Evolutionary conservation across 2,113 vertebrate species (phyloP), one percentile per base, ranked within the genome.

Genomic region (Okapia johnstoni): DNA sequence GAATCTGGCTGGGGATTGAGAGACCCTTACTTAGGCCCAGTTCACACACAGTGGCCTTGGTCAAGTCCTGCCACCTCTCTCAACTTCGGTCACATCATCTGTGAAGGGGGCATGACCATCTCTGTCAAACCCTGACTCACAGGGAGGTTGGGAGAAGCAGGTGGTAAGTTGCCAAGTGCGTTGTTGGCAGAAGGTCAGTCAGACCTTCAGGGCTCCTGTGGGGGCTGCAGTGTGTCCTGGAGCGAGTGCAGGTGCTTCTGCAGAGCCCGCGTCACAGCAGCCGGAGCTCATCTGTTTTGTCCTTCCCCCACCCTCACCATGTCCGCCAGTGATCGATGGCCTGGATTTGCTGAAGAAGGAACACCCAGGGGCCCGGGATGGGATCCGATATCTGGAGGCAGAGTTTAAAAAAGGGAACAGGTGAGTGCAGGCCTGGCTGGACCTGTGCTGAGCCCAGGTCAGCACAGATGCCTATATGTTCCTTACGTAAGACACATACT

Each of bases 401-500:
- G 99, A 99, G 89, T 99, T 99, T 96, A 99, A 99, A 61, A 99
- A 99, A 98, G 99, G 99, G 98, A 99, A 99, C 99, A 99, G 99
- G 99, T 99, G 93, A 70, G 99, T 43, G 26, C 0, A 1, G 52
- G 61, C 43, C 11, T 73, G 5, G 16, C 30, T 0, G 33, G 28
- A 33, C 23, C 0, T 50, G n/a, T 46, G 48, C 46, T 12, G 48
- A 76, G 33, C 58, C 23, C 46, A 30, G 11, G 17, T 33, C 66
- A 70, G 66, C 66, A 30, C 3, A n/a, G 3, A 3, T 17, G 17
- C 26, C 3, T 36, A 0, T 15, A 7, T 61, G 79, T 36, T 7
- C 2, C 52, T 61, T 10, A 17, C 40, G 2, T n/a, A 6, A 61
- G 40, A 57, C 11, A 25, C 46, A 7, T 23, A 12, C 70, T 25